A percentile compares a stretch with the other conserved stretches of the same genome.
These are phyloP conservation scores for Eupithecia abbreviata DNA, from an alignment of 2,888 invertebrate genomes.

Conservation along the genomic window DNA sequence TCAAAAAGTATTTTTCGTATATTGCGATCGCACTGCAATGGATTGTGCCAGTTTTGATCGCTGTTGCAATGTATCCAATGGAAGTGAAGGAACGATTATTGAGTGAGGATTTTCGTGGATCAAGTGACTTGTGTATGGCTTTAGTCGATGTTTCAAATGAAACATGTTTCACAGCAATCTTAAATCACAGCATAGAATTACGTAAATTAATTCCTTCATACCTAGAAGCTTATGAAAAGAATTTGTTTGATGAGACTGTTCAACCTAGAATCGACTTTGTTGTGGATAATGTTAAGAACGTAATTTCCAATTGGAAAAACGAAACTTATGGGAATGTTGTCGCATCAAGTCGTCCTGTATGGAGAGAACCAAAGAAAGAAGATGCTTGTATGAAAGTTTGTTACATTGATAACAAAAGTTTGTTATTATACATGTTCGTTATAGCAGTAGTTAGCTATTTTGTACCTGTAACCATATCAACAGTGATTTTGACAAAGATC, in stretches of 20 bases:
- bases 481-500: too few relatives aligned
- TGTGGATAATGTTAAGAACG: too few relatives aligned
- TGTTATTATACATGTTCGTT: constrained; percentile 70
- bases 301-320: too few relatives aligned
- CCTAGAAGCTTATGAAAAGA: constrained; percentile 59
- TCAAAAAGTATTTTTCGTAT: too few relatives aligned
- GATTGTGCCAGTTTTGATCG: too few relatives aligned
- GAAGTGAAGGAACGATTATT: constrained; percentile 58
- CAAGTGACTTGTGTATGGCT: constrained; percentile 63
- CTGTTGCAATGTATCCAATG: too few relatives aligned
- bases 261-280: constrained; percentile 55
- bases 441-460: constrained; percentile 64
- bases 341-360: too few relatives aligned
- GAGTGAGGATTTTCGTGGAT: constrained; percentile 49
- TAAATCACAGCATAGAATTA: constrained; percentile 54
- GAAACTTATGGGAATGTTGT: too few relatives aligned
- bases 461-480: too few relatives aligned
- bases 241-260: constrained; percentile 49
- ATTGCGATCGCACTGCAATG: too few relatives aligned
- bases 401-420: constrained; percentile 67
- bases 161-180: constrained; percentile 53
- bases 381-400: constrained; percentile 72
- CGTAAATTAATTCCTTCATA: constrained; percentile 58
- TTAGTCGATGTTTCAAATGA: constrained; percentile 60
- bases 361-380: too few relatives aligned